Evolutionary conservation across 2,113 vertebrate genomes (phyloP).

Genomic region (Zootoca vivipara): DNA sequence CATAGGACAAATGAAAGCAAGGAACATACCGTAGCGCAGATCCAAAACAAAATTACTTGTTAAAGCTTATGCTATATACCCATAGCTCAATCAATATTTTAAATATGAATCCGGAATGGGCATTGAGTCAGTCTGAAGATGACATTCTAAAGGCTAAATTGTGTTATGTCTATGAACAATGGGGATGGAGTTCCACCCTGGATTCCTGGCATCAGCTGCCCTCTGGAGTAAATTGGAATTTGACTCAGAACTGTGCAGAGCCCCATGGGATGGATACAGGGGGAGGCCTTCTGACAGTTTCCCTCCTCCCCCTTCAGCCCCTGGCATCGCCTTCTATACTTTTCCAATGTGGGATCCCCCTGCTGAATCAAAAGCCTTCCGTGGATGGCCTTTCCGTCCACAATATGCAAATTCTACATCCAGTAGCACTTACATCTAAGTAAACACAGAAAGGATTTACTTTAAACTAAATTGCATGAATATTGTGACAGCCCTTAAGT

Average conservation of each 20-base stretch:
- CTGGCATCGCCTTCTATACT: too few relatives aligned
- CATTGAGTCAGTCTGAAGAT: not conserved
- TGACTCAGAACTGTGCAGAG: not conserved
- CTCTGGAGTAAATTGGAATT: not conserved
- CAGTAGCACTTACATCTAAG: too few relatives aligned
- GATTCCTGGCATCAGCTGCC: not conserved
- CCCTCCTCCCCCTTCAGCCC: too few relatives aligned
- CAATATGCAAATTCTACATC: too few relatives aligned
- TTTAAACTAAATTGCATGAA: not conserved
- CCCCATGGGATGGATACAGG: not conserved
- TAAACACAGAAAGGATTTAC: too few relatives aligned
- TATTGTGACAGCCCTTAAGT: not conserved
- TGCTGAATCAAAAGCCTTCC: too few relatives aligned
- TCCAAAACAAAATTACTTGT: not conserved
- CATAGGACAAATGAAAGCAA: too few relatives aligned
- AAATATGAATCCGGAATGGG: too few relatives aligned
- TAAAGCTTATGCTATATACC: not conserved
- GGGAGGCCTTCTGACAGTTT: too few relatives aligned
- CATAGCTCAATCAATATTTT: not conserved
- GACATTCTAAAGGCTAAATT: not conserved
- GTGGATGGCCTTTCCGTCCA: too few relatives aligned
- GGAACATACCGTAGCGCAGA: not conserved
- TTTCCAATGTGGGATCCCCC: too few relatives aligned
- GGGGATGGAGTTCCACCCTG: not conserved
- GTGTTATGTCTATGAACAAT: not conserved